Base-by-base conservation (phyloP, 2,113 vertebrate genomes). In the Hemichromis elongatus region DNA sequence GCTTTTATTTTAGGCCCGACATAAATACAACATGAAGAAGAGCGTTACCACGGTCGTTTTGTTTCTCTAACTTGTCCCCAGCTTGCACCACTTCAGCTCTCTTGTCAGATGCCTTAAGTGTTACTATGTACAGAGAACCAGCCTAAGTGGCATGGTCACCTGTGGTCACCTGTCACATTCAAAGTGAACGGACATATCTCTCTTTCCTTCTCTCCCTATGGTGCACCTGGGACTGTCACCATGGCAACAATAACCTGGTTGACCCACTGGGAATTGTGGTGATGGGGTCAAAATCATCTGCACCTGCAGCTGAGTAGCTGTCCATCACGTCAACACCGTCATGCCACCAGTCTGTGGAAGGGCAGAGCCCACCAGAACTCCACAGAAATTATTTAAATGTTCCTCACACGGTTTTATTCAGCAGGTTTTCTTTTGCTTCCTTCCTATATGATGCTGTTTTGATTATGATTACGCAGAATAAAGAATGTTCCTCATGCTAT, bases 151-250 rank as follows among this genome's bases (percentile, higher is more conserved):
- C 92, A 84, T 12, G 79, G 79, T 92, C 90, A 89, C 79, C 89
- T 91, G 90, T 94, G 79, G 79, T 91, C 90, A 89, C 79, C 89
- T 91, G 91, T 94, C 92, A 92, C 90, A 55, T 86, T 83, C 57
- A 54, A 75, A 47, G 59, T 56, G 8, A 70, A 42, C 24, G 30
- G 54, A 55, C 26, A 56, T 70, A 37, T 56, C 59, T 21, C 45
- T 33, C 79, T 57, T 80, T 82, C 53, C 33, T 16, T 12, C 55
- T 59, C 63, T 66, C 63, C 33, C 47, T 2, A 12, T 68, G 28
- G 83, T 52, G 87, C 93, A 94, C 93, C 94, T 94, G 92, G 73
- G 92, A 77, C 94, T 82, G 95, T 95, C 91, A 35, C 93, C 73
- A 21, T 84, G 86, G 91, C 68, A 87, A 93, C 81, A n/a, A 61